phyloP scores from a whole-genome alignment of 2,888 invertebrate genomes.

The Neelides folsomi region DNA sequence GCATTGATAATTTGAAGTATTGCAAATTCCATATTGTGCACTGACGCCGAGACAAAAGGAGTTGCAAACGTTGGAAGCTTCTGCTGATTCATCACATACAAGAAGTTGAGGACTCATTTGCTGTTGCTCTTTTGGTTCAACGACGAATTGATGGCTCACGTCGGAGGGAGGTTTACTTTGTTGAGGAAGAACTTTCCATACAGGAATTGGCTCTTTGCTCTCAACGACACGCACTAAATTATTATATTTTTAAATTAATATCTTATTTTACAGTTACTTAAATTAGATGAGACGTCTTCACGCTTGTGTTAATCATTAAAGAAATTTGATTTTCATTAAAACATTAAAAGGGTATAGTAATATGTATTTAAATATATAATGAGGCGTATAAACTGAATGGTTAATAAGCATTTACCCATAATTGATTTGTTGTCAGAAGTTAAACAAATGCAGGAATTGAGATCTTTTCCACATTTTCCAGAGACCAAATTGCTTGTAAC shows the following conservation, averaged over 20 bases:
- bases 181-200: too few relatives aligned
- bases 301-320: too few relatives aligned
- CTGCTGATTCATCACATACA: slow-evolving; percentile 18
- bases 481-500: slow-evolving; percentile 10
- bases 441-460: slow-evolving; percentile 21
- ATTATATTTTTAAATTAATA: too few relatives aligned
- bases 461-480: slow-evolving; percentile 19
- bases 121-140: background rate
- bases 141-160: background rate
- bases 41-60: slow-evolving; percentile 20
- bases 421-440: slow-evolving; percentile 12
- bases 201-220: slow-evolving; percentile 20
- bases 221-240: slow-evolving; percentile 26
- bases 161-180: too few relatives aligned
- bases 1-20: slow-evolving; percentile 16
- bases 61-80: slow-evolving; percentile 16
- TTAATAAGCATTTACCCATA: slow-evolving; percentile 13
- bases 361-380: too few relatives aligned
- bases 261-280: too few relatives aligned
- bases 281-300: too few relatives aligned
- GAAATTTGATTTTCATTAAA: too few relatives aligned
- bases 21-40: slow-evolving; percentile 14
- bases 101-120: slow-evolving; percentile 9
- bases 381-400: background rate
- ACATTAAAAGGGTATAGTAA: too few relatives aligned